phyloP scores from a whole-genome alignment of 2,113 vertebrate genomes.

The Chauna torquata region DNA sequence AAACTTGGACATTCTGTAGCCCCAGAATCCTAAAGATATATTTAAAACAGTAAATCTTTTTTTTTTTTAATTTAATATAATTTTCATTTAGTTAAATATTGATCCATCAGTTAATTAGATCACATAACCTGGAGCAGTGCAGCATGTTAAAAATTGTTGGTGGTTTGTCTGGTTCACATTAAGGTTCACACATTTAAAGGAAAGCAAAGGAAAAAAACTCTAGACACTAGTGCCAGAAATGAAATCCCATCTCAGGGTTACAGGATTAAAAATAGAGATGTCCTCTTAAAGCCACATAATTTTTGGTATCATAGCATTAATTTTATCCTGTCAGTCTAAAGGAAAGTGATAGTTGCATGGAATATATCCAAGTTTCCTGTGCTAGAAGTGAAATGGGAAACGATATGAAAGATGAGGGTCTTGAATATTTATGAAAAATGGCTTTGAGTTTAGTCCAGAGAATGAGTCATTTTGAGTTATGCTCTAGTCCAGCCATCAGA shows the following conservation, averaged over 20 bases:
- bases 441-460: conserved; percentile 8
- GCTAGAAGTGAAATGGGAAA: not conserved
- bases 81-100: not conserved
- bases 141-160: not conserved
- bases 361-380: not conserved
- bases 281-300: not conserved
- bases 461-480: conserved; percentile 6
- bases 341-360: not conserved
- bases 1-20: not conserved
- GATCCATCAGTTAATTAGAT: not conserved
- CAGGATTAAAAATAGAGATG: not conserved
- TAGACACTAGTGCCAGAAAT: not conserved
- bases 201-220: not conserved
- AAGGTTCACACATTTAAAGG: not conserved
- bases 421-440: conserved; percentile 37
- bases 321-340: not conserved
- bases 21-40: not conserved
- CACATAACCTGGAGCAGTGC: not conserved
- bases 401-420: not conserved
- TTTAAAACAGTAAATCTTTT: not conserved
- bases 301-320: not conserved
- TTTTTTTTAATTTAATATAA: not conserved
- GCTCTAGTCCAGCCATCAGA: not conserved
- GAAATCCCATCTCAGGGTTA: not conserved
- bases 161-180: not conserved